Evolutionary conservation across 2,113 vertebrate genomes (phyloP).

Genomic region (Strix aluco): DNA sequence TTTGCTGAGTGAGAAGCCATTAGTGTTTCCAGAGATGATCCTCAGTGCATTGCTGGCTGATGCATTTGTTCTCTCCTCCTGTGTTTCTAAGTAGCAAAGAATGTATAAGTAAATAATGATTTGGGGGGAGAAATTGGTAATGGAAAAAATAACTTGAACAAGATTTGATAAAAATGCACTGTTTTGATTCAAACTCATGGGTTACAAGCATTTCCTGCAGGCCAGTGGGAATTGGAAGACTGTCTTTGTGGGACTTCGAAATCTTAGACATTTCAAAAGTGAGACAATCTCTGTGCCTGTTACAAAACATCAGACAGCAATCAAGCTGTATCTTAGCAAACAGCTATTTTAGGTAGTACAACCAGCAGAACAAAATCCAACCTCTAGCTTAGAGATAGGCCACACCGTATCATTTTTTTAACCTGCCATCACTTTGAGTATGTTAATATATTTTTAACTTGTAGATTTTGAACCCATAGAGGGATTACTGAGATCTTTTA

Average conservation of each 20-base stretch:
- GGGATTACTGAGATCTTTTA: conserved; percentile 15
- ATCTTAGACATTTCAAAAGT: conserved; percentile 19
- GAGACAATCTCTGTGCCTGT: not conserved
- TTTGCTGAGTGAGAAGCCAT: not conserved
- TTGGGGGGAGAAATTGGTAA: not conserved
- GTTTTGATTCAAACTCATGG: conserved; percentile 21
- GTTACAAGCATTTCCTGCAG: conserved; percentile 44
- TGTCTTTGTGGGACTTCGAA: conserved; percentile 12
- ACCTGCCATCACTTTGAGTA: accelerated
- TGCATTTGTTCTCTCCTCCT: not conserved
- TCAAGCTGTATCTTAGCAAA: not conserved
- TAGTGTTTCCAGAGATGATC: not conserved
- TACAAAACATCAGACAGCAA: not conserved
- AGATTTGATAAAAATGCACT: conserved; percentile 11
- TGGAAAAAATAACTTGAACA: conserved; percentile 45
- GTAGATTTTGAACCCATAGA: not conserved
- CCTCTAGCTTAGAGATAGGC: not conserved
- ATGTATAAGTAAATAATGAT: conserved; percentile 46
- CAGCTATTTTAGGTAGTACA: not conserved
- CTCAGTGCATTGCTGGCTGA: not conserved
- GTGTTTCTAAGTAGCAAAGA: conserved; percentile 56
- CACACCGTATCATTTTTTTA: not conserved
- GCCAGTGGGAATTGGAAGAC: conserved; percentile 30
- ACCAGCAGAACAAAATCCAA: not conserved
- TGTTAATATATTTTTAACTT: not conserved